Percentiles rank a stretch among this genome's conserved stretches.
phyloP scores from a whole-genome alignment of 1,140 invertebrate species.

The Panagrolaimus sp. region DNA sequence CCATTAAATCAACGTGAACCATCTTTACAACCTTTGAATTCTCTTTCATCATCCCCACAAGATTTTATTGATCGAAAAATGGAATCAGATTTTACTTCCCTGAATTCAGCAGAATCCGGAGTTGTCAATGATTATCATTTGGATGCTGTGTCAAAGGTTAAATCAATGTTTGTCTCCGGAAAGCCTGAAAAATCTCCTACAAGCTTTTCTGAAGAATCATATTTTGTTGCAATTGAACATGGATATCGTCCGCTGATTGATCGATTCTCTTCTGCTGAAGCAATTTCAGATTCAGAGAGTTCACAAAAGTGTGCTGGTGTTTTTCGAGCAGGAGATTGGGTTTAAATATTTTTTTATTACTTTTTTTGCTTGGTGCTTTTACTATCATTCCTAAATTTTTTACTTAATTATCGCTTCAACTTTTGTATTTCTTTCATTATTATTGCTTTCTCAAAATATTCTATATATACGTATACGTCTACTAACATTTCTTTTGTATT shows the following conservation, averaged over 20 bases:
- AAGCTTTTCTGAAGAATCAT: not conserved
- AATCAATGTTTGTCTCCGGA: not conserved
- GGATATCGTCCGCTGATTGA: slow-evolving; percentile 2
- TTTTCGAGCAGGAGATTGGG: slow-evolving; percentile 9
- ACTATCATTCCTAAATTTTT: too few relatives aligned
- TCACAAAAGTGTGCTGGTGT: not conserved
- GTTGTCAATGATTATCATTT: slow-evolving; percentile 1
- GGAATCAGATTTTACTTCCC: too few relatives aligned
- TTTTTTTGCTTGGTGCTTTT: too few relatives aligned
- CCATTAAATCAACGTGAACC: slow-evolving; percentile 2
- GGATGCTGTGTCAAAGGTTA: slow-evolving; percentile 1
- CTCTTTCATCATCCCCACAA: not conserved
- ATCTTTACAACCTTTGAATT: not conserved
- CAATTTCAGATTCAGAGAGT: not conserved
- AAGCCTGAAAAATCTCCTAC: not conserved
- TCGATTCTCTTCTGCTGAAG: not conserved
- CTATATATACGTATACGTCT: too few relatives aligned
- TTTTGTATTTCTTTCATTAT: too few relatives aligned
- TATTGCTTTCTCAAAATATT: too few relatives aligned
- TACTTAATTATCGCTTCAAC: too few relatives aligned
- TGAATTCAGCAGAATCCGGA: not conserved
- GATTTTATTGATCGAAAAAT: not conserved
- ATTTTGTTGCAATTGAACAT: slow-evolving; percentile 3
- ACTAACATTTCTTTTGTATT: too few relatives aligned
- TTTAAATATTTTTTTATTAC: not conserved